A percentile compares a stretch with the other conserved stretches of the same genome.
phyloP scores from a whole-genome alignment of 2,113 vertebrate genomes.

The Sisor rabdophorus region DNA sequence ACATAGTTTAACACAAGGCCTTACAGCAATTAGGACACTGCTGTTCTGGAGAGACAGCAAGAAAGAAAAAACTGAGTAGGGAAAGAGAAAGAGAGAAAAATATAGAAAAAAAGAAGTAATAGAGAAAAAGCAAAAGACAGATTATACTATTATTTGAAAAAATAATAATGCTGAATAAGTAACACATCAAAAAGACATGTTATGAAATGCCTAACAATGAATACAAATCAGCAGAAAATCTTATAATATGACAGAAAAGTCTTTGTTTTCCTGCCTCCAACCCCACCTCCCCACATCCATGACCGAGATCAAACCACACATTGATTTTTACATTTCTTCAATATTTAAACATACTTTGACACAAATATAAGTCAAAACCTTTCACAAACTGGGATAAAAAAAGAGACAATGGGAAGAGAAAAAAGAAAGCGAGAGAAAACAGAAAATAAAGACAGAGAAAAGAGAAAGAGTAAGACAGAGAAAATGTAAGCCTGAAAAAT shows the following conservation, averaged over 20 bases:
- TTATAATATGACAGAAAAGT: background rate
- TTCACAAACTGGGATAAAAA: background rate
- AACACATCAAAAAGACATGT: slow-evolving; percentile 1
- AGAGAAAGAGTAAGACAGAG: background rate
- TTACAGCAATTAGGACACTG: slow-evolving; percentile 41
- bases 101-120: background rate
- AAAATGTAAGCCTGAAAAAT: background rate
- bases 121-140: background rate
- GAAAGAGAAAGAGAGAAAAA: background rate
- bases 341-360: background rate
- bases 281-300: background rate
- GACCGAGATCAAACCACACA: background rate
- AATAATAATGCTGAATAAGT: background rate
- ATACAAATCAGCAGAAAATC: background rate
- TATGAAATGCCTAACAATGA: background rate
- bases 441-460: background rate
- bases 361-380: background rate
- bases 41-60: slow-evolving; percentile 4
- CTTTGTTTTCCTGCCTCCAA: background rate
- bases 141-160: slow-evolving; percentile 10
- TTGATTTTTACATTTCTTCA: background rate
- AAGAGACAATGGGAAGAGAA: background rate
- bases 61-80: background rate
- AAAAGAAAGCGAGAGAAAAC: background rate
- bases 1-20: slow-evolving; percentile 44